Base-by-base conservation (phyloP, 2,797 vertebrate species). In the Fistularia tabacaria region DNA sequence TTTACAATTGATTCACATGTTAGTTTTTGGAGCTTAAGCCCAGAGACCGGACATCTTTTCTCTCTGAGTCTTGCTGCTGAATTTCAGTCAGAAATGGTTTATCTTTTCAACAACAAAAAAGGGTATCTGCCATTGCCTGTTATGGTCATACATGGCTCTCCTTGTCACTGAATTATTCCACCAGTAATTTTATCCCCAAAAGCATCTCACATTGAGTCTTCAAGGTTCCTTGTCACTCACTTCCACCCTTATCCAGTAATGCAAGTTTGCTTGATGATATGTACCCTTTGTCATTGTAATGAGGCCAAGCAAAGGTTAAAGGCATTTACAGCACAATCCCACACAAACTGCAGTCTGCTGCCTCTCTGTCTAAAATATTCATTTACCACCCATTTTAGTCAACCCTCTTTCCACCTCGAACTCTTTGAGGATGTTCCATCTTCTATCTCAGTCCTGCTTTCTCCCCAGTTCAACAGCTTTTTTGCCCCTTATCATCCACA, bases 231-330 rank as follows among this genome's bases (percentile, higher is more conserved):
- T 62, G 69, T 64, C 49, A 3, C 59, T 39, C 38, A 48, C 3
- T 37, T 58, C 52, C 62, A 40, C 57, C 53, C 55, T 62, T 53
- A 52, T 42, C 74, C 66, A 71, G 66, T 59, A 60, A 67, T 57
- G 70, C 60, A 36, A 63, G 52, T 42, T 73, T 43, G 66, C 77
- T 62, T 8, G 51, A 73, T 55, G 55, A 59, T 79, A 71, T 46
- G 47, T 71, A 66, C 54, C 69, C 80, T 88, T 91, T 90, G 88
- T 91, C 73, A 91, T 91, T 89, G 67, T 90, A 91, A 91, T 89
- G 70, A 85, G 65, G 69, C 71, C 70, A 62, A 70, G 73, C 81
- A 51, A 52, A 80, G 84, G 76, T 83, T 80, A 81, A 82, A 88
- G 87, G 84, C 89, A 84, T 84, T 73, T 70, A 68, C 74, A 62